phyloP scores from a whole-genome alignment of 2,113 vertebrate genomes.

The Sorex araneus region DNA sequence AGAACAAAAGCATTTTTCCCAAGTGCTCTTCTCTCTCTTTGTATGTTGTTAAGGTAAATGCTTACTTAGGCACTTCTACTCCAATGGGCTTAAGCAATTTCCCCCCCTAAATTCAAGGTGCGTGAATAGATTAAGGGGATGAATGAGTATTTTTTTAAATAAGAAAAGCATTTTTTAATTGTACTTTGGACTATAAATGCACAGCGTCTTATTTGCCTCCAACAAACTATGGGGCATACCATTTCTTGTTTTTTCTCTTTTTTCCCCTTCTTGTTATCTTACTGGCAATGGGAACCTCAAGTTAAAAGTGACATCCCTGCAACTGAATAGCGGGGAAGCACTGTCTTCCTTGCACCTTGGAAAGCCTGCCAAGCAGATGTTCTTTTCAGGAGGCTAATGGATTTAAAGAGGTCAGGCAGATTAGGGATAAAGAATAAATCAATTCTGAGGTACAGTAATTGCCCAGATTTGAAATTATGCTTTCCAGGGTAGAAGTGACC shows the following conservation, averaged over 20 bases:
- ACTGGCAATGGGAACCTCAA: constrained; percentile 27
- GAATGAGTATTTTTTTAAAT: constrained; percentile 43
- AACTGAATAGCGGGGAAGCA: constrained; percentile 54
- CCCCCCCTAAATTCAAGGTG: neutral
- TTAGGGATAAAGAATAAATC: constrained; percentile 76
- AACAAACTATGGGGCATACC: neutral
- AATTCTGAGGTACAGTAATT: constrained; percentile 71
- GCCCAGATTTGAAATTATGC: constrained; percentile 68
- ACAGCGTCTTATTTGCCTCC: neutral
- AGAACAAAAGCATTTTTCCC: constrained; percentile 74
- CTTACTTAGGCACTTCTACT: constrained; percentile 35
- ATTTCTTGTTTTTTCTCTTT: neutral
- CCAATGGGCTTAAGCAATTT: neutral
- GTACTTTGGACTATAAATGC: neutral
- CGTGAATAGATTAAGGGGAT: constrained; percentile 53
- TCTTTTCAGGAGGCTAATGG: constrained; percentile 78
- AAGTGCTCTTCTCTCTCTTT: constrained; percentile 21
- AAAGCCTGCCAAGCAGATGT: constrained; percentile 79
- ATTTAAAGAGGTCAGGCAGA: constrained; percentile 79
- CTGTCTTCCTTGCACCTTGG: constrained; percentile 67
- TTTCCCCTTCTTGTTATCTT: constrained; percentile 34
- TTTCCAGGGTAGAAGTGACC: constrained; percentile 39
- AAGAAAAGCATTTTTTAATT: constrained; percentile 36
- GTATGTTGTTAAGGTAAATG: constrained; percentile 35
- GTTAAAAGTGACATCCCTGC: constrained; percentile 51